These are phyloP conservation scores for Conopomorpha cramerella DNA, from an alignment of 1,140 invertebrate genomes.

Conservation along the genomic window DNA sequence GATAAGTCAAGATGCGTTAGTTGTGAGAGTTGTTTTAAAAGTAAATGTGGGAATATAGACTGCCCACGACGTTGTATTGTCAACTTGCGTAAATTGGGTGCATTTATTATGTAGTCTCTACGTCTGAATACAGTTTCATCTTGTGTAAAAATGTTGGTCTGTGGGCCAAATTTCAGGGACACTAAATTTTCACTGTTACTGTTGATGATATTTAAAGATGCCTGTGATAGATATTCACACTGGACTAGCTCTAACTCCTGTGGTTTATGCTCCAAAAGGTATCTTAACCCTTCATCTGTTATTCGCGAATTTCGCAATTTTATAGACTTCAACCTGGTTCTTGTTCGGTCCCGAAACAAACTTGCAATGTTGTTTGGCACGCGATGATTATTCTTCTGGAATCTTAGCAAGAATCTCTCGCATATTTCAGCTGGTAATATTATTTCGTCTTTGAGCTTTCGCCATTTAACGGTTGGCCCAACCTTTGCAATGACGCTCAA, in stretches of 20 bases:
- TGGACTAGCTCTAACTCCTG: slow-evolving; percentile 74
- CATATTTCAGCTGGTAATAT: slow-evolving; percentile 44
- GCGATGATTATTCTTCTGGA: slow-evolving; percentile 63
- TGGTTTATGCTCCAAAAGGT: slow-evolving; percentile 72
- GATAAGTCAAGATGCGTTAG: slow-evolving; percentile 82
- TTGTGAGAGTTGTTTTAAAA: slow-evolving; percentile 64
- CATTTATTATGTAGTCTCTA: slow-evolving; percentile 62
- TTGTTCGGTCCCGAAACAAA: slow-evolving; percentile 70
- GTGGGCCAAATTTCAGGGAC: slow-evolving; percentile 37
- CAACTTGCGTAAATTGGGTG: slow-evolving; percentile 68
- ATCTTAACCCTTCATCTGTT: slow-evolving; percentile 69
- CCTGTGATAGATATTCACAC: slow-evolving; percentile 68
- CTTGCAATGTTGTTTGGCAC: slow-evolving; percentile 71
- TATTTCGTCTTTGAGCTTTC: slow-evolving; percentile 31
- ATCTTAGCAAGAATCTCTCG: slow-evolving; percentile 63
- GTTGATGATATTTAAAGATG: slow-evolving; percentile 65
- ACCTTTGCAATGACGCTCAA: slow-evolving; percentile 26
- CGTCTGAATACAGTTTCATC: slow-evolving; percentile 19
- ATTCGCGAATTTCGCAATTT: slow-evolving; percentile 72
- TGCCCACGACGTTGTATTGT: slow-evolving; percentile 62
- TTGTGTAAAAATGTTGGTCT: slow-evolving; percentile 22
- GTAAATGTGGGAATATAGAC: slow-evolving; percentile 56
- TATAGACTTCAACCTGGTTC: slow-evolving; percentile 72
- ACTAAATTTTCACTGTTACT: slow-evolving; percentile 51
- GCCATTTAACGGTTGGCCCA: slow-evolving; percentile 19